These are phyloP conservation scores for Prinia subflava DNA, from an alignment of 2,113 vertebrate genomes.

Conservation along the genomic window DNA sequence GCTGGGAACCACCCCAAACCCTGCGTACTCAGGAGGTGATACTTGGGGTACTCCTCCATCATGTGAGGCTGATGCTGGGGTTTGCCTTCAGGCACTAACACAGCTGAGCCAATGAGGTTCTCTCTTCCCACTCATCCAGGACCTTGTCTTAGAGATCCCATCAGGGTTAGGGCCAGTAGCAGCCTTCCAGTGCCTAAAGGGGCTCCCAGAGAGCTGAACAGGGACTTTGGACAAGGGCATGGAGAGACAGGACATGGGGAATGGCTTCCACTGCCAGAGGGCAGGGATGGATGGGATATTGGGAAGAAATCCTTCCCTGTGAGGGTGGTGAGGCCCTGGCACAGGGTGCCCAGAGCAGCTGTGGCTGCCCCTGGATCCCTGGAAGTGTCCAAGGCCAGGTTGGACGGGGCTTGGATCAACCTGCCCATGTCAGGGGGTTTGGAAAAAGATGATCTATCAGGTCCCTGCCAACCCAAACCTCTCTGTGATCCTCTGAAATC, in stretches of 20 bases:
- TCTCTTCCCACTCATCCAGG: not conserved
- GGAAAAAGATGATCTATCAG: not conserved
- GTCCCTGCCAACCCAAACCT: not conserved
- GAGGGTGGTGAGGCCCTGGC: rapidly evolving
- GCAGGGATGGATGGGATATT: not conserved
- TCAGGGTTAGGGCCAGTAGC: not conserved
- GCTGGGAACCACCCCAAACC: not conserved
- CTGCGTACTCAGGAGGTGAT: not conserved
- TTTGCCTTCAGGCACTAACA: not conserved
- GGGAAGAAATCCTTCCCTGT: not conserved
- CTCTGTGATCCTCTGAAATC: not conserved
- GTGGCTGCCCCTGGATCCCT: not conserved
- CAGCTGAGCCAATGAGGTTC: not conserved
- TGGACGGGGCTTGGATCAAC: not conserved
- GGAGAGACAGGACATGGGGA: not conserved
- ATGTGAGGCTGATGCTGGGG: not conserved
- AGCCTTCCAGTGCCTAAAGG: not conserved
- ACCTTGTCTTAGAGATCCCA: not conserved
- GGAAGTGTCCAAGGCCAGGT: not conserved
- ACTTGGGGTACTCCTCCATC: rapidly evolving
- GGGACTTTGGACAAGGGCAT: not conserved
- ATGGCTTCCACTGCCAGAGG: not conserved
- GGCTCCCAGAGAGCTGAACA: not conserved
- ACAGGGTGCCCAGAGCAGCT: not conserved
- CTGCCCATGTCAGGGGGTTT: not conserved